Base-by-base conservation (phyloP, 2,888 invertebrate genomes). In the Calliopum simillimum region DNA sequence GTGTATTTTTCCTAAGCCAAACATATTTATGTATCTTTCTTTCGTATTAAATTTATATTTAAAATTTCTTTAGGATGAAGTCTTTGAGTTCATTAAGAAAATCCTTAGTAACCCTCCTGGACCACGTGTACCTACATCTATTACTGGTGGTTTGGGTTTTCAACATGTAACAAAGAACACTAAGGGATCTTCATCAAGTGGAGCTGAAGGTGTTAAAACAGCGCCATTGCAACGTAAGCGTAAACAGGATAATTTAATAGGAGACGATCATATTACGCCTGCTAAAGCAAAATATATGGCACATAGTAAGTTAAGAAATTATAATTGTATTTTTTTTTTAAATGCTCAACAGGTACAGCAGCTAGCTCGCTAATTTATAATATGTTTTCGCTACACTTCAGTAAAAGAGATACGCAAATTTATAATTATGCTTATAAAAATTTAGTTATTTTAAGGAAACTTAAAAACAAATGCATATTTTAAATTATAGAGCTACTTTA, bases 61-160 rank as follows among this genome's bases (percentile, higher is more conserved):
- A 23, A 21, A 49, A 19, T 5, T 0, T 51, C 68, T 56, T 0
- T 66, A 89, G 89, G 91, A 92, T 78, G 92, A 92, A 82, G 87
- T 91, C 5, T 90, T 88, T 1, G 91, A 92, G 75, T 92, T 91
- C 79, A 85, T 91, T 1, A 89, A 89, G 70, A 89, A 88, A 62
- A 88, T 90, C 19, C 82, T 91, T 55, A 88, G 89, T 0, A 89
- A 89, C 82, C 91, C 91, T 1, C 87, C 91, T 0, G 86, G 85
- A 2, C 86, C 86, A 1, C 78, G 86, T 12, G 79, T 80, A 67
- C 84, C 86, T 0, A 79, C 82, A 2, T 76, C 83, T 1, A 73
- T 81, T 11, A 73, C 76, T 47, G 43, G 70, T 3, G 25, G 59
- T 21, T 23, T 47, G 16, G 49, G 41, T 8, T 65, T 19, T 23